These are phyloP conservation scores for Bathynomus jamesi DNA, from an alignment of 1,140 invertebrate genomes.

Conservation along the genomic window DNA sequence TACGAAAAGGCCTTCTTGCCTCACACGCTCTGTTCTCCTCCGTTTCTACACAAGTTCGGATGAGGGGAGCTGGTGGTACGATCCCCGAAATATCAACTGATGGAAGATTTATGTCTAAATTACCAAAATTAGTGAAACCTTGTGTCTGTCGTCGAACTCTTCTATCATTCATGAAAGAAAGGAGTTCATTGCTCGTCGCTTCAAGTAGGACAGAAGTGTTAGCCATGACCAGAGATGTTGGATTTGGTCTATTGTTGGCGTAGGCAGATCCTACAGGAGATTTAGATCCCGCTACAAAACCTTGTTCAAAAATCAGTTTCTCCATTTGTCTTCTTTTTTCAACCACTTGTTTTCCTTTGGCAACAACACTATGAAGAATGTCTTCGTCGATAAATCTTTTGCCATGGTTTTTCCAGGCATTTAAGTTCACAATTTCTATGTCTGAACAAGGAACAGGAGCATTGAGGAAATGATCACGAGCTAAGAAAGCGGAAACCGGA, in stretches of 20 bases:
- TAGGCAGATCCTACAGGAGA: slow-evolving; percentile 47
- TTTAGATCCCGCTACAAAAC: slow-evolving; percentile 44
- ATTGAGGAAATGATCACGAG: slow-evolving; percentile 71
- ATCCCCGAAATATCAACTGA: slow-evolving; percentile 30
- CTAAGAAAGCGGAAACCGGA: slow-evolving; percentile 53
- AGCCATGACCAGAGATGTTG: slow-evolving; percentile 47
- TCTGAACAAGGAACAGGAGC: slow-evolving; percentile 31
- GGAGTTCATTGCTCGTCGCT: slow-evolving; percentile 68
- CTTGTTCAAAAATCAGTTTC: slow-evolving; percentile 38
- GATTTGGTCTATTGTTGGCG: slow-evolving; percentile 48
- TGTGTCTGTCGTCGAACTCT: slow-evolving; percentile 29
- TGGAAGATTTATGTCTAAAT: slow-evolving; percentile 30
- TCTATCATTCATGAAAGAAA: slow-evolving; percentile 30
- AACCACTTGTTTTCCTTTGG: slow-evolving; percentile 31
- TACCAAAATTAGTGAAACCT: slow-evolving; percentile 45
- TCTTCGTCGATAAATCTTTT: slow-evolving; percentile 31
- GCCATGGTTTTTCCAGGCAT: slow-evolving; percentile 30
- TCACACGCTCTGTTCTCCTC: slow-evolving; percentile 58
- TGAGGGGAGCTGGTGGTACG: slow-evolving; percentile 31
- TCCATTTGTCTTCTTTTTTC: slow-evolving; percentile 33
- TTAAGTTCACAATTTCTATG: slow-evolving; percentile 18
- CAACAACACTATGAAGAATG: slow-evolving; percentile 29
- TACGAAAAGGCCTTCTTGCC: slow-evolving; percentile 67
- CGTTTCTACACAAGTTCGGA: slow-evolving; percentile 39
- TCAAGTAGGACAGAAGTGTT: slow-evolving; percentile 51